Conservation (phyloP, 2,888 invertebrate species). For the Hydropsyche betteni region DNA sequence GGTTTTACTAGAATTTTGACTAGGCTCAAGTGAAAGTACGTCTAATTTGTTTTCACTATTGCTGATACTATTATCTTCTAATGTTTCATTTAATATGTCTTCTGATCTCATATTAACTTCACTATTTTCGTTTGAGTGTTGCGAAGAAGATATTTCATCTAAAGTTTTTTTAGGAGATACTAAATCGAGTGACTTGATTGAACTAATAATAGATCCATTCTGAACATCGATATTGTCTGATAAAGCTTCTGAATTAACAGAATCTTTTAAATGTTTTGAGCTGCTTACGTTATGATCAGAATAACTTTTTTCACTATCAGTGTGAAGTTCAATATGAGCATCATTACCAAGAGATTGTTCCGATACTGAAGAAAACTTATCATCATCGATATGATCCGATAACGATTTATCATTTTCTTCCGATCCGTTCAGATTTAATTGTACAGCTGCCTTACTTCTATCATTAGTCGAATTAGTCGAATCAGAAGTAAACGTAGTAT, state of each 20-base stretch:
- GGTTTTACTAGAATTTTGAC: slow-evolving; percentile 27
- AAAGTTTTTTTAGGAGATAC: not conserved
- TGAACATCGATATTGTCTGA: not conserved
- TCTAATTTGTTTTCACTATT: slow-evolving; percentile 37
- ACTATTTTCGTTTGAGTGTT: not conserved
- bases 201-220: no score
- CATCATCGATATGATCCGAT: slow-evolving; percentile 37
- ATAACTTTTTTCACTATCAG: slow-evolving; percentile 37
- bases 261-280: slow-evolving; percentile 1
- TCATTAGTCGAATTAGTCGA: slow-evolving; percentile 44
- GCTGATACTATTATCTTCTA: not conserved
- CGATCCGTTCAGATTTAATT: slow-evolving; percentile 43
- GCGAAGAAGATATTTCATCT: not conserved
- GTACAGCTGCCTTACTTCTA: slow-evolving; percentile 33
- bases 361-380: slow-evolving; percentile 35
- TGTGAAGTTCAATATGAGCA: slow-evolving; percentile 17
- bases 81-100: not conserved
- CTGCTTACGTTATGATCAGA: slow-evolving; percentile 15
- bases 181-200: not conserved
- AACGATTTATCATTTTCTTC: slow-evolving; percentile 24
- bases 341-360: slow-evolving; percentile 1
- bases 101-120: not conserved
- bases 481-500: slow-evolving; percentile 48
- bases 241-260: not conserved
- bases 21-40: slow-evolving; percentile 8